Base-by-base conservation (phyloP, 2,113 vertebrate genomes). In the Brachypodius melanocephalos region DNA sequence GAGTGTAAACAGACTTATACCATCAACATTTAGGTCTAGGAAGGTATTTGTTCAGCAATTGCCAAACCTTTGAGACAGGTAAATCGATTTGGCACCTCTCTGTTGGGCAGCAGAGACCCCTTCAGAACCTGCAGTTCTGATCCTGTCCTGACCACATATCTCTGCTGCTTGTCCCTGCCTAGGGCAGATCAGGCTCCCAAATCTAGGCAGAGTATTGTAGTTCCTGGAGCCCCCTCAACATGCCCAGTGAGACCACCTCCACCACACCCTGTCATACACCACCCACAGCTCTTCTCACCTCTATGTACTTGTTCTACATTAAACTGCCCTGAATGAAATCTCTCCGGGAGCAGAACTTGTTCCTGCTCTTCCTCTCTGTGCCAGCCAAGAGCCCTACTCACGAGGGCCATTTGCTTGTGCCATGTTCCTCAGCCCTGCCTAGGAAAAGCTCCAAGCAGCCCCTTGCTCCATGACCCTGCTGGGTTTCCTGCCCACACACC, bases 391-490 rank as follows among this genome's bases (percentile, higher is more conserved):
- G 4, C 34, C 18, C 25, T 36, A 4, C 55, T 61, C 22, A n/a
- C 1, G 1, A 55, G 20, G 2, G 3, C 49, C 59, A 22, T 49
- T 13, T 16, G 22, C 26, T 52, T 32, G 18, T 68, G 45, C 62
- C 0, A 0, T 14, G 45, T 29, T 80, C n/a, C 58, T 63, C 34
- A 59, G 79, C 52, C 45, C 73, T 76, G 52, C 40, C 17, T 43
- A 49, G 26, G 34, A 55, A 52, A 40, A 58, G 6, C 25, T 71
- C 42, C 8, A 1, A 17, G 31, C 62, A 76, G 4, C 26, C 9
- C 48, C 52, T 54, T 0, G 0, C 31, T 54, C 68, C 31, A 2
- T 51, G 63, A 22, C 67, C 54, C 28, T 49, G 5, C 59, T 40
- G 38, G n/a, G 36, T 67, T 71, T 72, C 28, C 45, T 22, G 62